Evolutionary conservation across 2,888 invertebrate species (phyloP).

Genomic region (Pseudolycoriella hygida): DNA sequence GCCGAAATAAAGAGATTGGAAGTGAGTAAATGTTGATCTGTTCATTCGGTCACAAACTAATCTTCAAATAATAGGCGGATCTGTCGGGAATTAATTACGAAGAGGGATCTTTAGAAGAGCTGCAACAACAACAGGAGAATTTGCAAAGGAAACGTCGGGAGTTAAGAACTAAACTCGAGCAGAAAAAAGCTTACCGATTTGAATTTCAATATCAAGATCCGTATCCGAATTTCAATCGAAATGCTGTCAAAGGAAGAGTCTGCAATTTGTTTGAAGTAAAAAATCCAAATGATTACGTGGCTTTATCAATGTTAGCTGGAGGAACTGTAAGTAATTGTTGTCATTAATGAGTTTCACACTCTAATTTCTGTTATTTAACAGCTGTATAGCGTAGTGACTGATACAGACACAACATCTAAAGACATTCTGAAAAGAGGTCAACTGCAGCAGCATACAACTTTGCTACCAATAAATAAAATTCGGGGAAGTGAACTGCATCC

Average conservation of each 20-base stretch:
- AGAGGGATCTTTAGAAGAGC: constrained; percentile 37
- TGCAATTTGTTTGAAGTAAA: constrained; percentile 59
- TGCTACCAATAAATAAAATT: constrained; percentile 86
- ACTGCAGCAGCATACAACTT: constrained; percentile 61
- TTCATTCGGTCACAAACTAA: not conserved
- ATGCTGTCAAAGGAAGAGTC: constrained; percentile 56
- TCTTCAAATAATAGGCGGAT: constrained; percentile 28
- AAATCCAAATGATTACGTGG: constrained; percentile 51
- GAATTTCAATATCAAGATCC: constrained; percentile 64
- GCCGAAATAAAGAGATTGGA: constrained; percentile 37
- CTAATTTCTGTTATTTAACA: constrained; percentile 33
- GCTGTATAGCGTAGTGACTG: constrained; percentile 83
- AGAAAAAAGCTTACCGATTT: constrained; percentile 20
- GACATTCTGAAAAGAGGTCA: constrained; percentile 67
- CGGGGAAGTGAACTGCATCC: constrained; percentile 40
- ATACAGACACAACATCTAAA: constrained; percentile 70
- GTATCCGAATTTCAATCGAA: constrained; percentile 47
- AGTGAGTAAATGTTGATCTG: constrained; percentile 20
- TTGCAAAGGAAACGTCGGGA: constrained; percentile 37
- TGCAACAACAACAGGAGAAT: constrained; percentile 32
- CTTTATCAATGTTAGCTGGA: constrained; percentile 73
- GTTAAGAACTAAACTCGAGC: constrained; percentile 25
- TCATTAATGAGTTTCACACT: constrained; percentile 11
- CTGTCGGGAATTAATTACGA: constrained; percentile 38
- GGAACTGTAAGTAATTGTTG: constrained; percentile 44